phyloP scores from a whole-genome alignment of 2,797 vertebrate genomes.

The Melanotaenia nigrans region DNA sequence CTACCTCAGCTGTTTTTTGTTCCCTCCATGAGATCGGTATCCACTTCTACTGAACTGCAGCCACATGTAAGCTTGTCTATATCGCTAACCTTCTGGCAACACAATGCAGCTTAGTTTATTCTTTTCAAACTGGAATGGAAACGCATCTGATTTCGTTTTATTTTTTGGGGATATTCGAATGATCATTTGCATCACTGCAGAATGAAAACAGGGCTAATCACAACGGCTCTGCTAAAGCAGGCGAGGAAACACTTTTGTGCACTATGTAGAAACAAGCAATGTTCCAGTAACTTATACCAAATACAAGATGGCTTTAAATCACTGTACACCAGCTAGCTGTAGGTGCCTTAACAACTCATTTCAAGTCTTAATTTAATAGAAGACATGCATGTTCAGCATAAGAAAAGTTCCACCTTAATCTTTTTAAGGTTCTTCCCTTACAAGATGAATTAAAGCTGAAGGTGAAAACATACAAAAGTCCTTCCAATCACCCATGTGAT shows the following conservation, averaged over 20 bases:
- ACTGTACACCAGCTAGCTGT: background rate
- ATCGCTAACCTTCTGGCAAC: no score
- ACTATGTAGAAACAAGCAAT: background rate
- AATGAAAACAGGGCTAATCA: background rate
- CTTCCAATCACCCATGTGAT: slow-evolving; percentile 1
- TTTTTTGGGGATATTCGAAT: no score
- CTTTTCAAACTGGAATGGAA: no score
- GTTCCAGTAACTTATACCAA: background rate
- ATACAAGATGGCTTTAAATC: background rate
- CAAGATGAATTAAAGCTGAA: slow-evolving; percentile 1
- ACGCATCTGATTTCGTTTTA: no score
- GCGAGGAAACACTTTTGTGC: background rate
- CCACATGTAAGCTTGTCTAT: no score
- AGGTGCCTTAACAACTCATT: background rate
- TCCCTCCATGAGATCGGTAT: no score
- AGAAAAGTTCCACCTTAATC: background rate
- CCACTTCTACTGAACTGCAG: no score
- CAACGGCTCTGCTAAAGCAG: background rate
- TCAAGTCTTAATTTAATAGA: slow-evolving; percentile 1
- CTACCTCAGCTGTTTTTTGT: background rate
- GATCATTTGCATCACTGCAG: background rate
- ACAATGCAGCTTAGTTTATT: no score
- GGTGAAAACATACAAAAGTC: background rate
- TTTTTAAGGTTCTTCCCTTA: background rate
- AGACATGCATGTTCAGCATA: background rate